These are phyloP conservation scores for Phragmatobia fuliginosa DNA, from an alignment of 2,888 invertebrate genomes.

Conservation along the genomic window DNA sequence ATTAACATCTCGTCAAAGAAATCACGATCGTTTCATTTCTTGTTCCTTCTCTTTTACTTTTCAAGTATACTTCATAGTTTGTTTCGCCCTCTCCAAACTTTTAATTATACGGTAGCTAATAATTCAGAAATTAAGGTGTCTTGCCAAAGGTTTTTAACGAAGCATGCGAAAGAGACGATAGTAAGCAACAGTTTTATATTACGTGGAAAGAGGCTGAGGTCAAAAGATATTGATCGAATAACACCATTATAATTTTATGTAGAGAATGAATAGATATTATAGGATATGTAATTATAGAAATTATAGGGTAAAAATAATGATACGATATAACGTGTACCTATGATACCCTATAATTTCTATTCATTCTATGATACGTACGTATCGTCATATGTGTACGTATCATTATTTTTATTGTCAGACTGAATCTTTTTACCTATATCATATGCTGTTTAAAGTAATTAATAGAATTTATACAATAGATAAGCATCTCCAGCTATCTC, in stretches of 20 bases:
- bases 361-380: too few species aligned
- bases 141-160: constrained; percentile 37
- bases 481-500: too few species aligned
- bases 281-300: too few species aligned
- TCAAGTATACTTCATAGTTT: constrained; percentile 39
- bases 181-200: constrained; percentile 1
- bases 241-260: neutral
- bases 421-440: neutral
- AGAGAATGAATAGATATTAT: too few species aligned
- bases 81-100: constrained; percentile 49
- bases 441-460: too few species aligned
- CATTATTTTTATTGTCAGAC: neutral
- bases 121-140: constrained; percentile 36
- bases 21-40: constrained; percentile 55
- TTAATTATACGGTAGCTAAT: constrained; percentile 58
- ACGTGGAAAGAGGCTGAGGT: neutral
- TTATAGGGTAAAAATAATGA: too few species aligned
- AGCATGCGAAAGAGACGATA: neutral
- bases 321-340: too few species aligned
- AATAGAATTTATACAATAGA: too few species aligned
- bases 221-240: too few species aligned
- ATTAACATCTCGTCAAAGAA: constrained; percentile 80
- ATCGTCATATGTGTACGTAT: too few species aligned
- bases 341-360: too few species aligned
- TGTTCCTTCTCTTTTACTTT: constrained; percentile 41